Conservation (phyloP, 2,113 vertebrate genomes). For the Natator depressus region DNA sequence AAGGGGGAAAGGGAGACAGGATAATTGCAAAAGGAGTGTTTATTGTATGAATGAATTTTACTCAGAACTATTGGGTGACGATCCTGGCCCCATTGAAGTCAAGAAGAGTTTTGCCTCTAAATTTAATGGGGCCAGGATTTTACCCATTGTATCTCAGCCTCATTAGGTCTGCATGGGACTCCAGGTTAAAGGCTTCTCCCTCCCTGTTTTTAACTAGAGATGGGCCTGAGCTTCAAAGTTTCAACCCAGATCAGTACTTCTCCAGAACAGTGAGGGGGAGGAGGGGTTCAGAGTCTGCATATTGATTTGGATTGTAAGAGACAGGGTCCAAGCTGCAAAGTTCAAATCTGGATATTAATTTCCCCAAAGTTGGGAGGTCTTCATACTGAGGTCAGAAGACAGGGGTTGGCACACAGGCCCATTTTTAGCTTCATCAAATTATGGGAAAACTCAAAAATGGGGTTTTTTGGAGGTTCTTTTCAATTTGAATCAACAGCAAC, state of each 20-base stretch:
- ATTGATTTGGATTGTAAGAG: not conserved
- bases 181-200: not conserved
- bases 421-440: not conserved
- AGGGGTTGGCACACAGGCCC: not conserved
- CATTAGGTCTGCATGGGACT: not conserved
- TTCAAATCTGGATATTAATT: not conserved
- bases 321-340: not conserved
- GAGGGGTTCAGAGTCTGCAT: not conserved
- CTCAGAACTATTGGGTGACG: not conserved
- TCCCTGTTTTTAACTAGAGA: not conserved
- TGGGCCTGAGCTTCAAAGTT: not conserved
- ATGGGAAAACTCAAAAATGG: not conserved
- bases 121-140: not conserved
- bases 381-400: not conserved
- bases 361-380: not conserved
- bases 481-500: not conserved
- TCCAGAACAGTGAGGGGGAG: not conserved
- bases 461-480: not conserved
- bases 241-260: not conserved
- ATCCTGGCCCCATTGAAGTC: not conserved
- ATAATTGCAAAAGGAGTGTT: not conserved
- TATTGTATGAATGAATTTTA: not conserved
- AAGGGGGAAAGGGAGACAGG: not conserved
- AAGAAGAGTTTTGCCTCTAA: not conserved
- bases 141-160: accelerated